Evolutionary conservation across 2,888 invertebrate genomes (phyloP).

Genomic region (Camponotus fellah): DNA sequence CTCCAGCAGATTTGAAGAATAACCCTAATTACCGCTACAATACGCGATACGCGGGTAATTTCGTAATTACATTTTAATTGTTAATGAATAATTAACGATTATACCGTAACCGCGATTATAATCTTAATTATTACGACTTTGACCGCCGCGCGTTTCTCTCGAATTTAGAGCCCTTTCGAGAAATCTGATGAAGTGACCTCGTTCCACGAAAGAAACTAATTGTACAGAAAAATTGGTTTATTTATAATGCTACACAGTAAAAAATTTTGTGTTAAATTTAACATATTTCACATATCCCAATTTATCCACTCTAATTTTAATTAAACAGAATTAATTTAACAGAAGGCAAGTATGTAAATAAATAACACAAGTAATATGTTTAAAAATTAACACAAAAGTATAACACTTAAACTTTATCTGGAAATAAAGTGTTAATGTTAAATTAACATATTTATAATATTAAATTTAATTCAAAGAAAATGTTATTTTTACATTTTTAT

Average conservation of each 20-base stretch:
- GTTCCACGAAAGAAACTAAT: neutral
- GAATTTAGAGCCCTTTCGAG: neutral
- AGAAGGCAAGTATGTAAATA: too few relatives aligned
- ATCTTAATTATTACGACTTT: slow-evolving; percentile 35
- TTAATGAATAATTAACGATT: slow-evolving; percentile 43
- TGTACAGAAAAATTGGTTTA: neutral
- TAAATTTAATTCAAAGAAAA: too few relatives aligned
- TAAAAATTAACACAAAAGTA: too few relatives aligned
- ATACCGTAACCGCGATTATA: slow-evolving; percentile 36
- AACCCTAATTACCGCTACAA: slow-evolving; percentile 12
- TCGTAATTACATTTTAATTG: slow-evolving; percentile 46
- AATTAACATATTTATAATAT: too few relatives aligned
- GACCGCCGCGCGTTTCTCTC: slow-evolving; percentile 15
- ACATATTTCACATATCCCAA: too few relatives aligned
- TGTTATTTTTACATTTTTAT: too few relatives aligned
- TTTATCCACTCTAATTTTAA: too few relatives aligned
- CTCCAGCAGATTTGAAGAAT: slow-evolving; percentile 21
- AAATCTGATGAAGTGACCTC: neutral
- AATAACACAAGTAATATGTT: too few relatives aligned
- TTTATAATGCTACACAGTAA: neutral
- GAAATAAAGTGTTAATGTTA: too few relatives aligned
- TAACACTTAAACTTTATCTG: too few relatives aligned
- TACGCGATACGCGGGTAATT: slow-evolving; percentile 5
- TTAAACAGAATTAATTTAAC: too few relatives aligned
- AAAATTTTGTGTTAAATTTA: too few relatives aligned